Percentiles rank a stretch among this genome's conserved stretches.
phyloP scores from a whole-genome alignment of 2,113 vertebrate genomes.

The Oreochromis niloticus region DNA sequence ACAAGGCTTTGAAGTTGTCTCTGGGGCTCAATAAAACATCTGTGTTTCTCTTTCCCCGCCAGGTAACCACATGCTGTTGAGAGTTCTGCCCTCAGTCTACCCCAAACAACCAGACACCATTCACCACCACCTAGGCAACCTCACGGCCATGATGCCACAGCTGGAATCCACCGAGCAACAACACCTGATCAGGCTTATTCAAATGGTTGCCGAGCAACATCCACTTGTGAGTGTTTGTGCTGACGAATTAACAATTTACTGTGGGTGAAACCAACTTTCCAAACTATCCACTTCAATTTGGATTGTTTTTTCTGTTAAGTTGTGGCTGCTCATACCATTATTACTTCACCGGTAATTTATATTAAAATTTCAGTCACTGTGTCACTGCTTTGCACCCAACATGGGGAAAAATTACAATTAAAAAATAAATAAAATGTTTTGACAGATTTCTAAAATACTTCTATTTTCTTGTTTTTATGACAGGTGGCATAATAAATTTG shows the following conservation, averaged over 20 bases:
- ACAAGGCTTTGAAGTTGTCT: neutral
- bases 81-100: constrained; percentile 86
- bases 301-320: neutral
- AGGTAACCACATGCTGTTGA: constrained; percentile 88
- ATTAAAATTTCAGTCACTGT: neutral
- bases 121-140: constrained; percentile 69
- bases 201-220: constrained; percentile 79
- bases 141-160: constrained; percentile 75
- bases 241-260: neutral
- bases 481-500: neutral
- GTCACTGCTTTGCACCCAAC: neutral
- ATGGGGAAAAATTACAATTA: neutral
- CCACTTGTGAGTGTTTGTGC: constrained; percentile 70
- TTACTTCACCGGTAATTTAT: neutral
- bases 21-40: neutral
- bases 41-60: neutral
- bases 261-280: neutral
- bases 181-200: constrained; percentile 84
- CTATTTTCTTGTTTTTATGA: neutral
- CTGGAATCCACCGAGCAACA: constrained; percentile 81
- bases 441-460: neutral
- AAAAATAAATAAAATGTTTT: neutral
- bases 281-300: neutral
- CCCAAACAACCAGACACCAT: constrained; percentile 77
- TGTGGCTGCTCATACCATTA: neutral